Base-by-base conservation (phyloP, 2,113 vertebrate species). In the Ranitomeya imitator region DNA sequence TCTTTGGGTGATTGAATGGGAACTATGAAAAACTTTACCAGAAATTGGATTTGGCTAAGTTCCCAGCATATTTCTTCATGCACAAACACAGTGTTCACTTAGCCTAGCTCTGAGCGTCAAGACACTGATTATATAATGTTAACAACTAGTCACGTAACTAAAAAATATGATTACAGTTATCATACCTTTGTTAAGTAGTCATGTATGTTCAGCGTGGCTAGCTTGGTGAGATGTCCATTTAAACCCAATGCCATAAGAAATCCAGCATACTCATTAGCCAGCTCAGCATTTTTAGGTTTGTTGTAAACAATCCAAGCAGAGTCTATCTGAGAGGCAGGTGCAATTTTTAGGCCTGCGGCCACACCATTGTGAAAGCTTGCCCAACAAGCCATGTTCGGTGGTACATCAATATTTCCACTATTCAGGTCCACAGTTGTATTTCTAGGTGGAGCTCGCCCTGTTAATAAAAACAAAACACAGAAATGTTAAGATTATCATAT, bases 281-380 rank as follows among this genome's bases (percentile, higher is more conserved):
- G 91, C 86, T 99, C 98, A 0, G 97, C 96, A 21, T 96, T 97
- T 93, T 99, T 99, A 76, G 97, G 98, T 89, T 99, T 99, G 93
- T 99, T 99, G 92, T 99, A 99, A 82, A 97, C 97, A 1, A 99
- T 99, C 98, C 98, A 99, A 5, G 98, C 97, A 0, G 98, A 99
- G 90, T 99, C 98, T 16, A 99, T 97, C 93, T 97, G 97, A 3
- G 98, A 99, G 15, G 97, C 97, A 0, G 98, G 97, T 0, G 98
- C 98, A 18, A 99, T 99, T 94, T 98, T 98, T 60, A 99, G 94
- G 8, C 98, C 97, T 0, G 98, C 98, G 15, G 98, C 97, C 3
- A 99, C 98, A 0, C 98, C 98, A 0, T 99, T 99, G 90, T 99
- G 98, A 89, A 99, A 99, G 92, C 97, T 99, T 69, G 98, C 96